phyloP scores from a whole-genome alignment of 2,888 invertebrate genomes.

The Lagria hirta region DNA sequence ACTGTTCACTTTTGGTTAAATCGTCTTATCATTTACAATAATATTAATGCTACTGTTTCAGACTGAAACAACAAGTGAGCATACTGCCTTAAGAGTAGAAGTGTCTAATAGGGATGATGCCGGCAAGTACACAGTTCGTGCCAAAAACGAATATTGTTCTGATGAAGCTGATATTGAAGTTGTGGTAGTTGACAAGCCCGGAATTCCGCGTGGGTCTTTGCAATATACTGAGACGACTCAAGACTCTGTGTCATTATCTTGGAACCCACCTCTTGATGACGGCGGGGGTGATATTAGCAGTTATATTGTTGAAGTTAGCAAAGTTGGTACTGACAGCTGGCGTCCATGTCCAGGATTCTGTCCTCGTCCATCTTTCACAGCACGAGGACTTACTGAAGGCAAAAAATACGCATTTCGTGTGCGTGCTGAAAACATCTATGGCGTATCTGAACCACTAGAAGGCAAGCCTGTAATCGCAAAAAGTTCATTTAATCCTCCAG shows the following conservation, averaged over 20 bases:
- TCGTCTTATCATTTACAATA: no score
- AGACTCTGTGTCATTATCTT: conserved; percentile 90
- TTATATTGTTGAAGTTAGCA: conserved; percentile 94
- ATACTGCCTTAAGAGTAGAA: conserved; percentile 78
- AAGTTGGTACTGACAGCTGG: conserved; percentile 86
- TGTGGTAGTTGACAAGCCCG: conserved; percentile 83
- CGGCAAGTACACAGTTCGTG: conserved; percentile 84
- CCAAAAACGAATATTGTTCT: conserved; percentile 84
- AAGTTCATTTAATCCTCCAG: conserved; percentile 95
- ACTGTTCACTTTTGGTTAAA: no score
- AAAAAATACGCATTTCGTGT: conserved; percentile 96
- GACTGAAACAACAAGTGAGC: conserved; percentile 87
- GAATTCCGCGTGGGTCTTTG: conserved; percentile 85
- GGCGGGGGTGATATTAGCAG: conserved; percentile 94
- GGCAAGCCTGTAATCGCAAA: conserved; percentile 89
- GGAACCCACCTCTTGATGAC: conserved; percentile 94
- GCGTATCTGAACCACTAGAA: conserved; percentile 91
- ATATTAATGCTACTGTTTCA: conserved; percentile 75
- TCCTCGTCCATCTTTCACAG: conserved; percentile 71
- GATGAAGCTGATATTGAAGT: conserved; percentile 82
- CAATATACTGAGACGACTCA: conserved; percentile 88
- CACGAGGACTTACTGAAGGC: conserved; percentile 81
- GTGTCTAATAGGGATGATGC: conserved; percentile 79
- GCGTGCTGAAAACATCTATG: conserved; percentile 92
- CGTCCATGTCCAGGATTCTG: conserved; percentile 84